Percentiles rank a stretch among this genome's conserved stretches.
phyloP scores from a whole-genome alignment of 2,888 invertebrate genomes.

The Tipula unca region DNA sequence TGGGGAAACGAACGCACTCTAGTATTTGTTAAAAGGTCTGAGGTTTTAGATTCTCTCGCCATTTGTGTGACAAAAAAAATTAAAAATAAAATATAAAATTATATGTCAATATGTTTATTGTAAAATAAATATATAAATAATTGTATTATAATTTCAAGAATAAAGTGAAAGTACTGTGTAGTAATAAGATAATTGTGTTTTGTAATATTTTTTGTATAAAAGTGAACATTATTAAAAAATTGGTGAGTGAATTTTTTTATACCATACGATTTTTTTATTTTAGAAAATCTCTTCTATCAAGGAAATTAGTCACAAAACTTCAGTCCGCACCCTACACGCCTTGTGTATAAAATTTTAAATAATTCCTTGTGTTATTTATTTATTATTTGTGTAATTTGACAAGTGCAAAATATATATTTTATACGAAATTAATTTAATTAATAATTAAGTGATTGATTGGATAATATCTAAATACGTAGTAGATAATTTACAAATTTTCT shows the following conservation, averaged over 20 bases:
- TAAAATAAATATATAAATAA: neutral
- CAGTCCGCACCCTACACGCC: slow-evolving; percentile 21
- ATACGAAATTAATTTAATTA: neutral
- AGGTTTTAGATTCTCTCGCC: slow-evolving; percentile 1
- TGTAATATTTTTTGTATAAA: neutral
- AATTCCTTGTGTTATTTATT: neutral
- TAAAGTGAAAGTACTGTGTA: neutral
- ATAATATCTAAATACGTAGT: neutral
- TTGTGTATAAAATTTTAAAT: neutral
- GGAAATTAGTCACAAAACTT: slow-evolving; percentile 17
- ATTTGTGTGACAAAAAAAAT: neutral
- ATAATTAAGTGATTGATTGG: neutral
- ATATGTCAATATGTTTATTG: neutral
- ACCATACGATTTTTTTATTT: neutral
- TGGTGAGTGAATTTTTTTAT: slow-evolving; percentile 18
- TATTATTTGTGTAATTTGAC: neutral
- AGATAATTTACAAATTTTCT: neutral
- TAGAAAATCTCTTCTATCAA: neutral
- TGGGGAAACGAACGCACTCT: neutral
- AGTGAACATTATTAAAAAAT: neutral
- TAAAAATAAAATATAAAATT: neutral
- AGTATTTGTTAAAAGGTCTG: neutral
- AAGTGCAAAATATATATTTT: neutral
- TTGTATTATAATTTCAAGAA: neutral
- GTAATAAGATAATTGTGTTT: neutral